Percentiles rank a stretch among this genome's conserved stretches.
Conservation (phyloP, 2,113 vertebrate species). For the Mellivora capensis region DNA sequence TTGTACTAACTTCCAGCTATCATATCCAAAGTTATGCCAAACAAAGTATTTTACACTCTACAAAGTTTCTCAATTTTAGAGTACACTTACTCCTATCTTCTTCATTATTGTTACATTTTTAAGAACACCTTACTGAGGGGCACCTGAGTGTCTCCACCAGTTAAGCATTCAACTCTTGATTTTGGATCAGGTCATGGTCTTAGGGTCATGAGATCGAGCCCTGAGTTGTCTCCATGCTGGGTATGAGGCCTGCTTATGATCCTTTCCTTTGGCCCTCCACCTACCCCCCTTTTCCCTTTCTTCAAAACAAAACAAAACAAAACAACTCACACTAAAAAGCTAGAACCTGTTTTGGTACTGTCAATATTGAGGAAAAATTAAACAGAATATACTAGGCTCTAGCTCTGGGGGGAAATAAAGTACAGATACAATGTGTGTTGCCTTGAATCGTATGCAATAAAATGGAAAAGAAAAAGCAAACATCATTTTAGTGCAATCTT, state of each 20-base stretch:
- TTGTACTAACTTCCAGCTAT: neutral
- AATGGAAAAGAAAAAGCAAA: constrained; percentile 8
- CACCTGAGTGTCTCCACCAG: neutral
- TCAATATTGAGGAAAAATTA: neutral
- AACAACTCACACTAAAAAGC: neutral
- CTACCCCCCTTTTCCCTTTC: neutral
- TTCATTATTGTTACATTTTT: neutral
- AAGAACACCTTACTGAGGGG: neutral
- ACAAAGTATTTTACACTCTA: neutral
- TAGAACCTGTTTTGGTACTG: neutral
- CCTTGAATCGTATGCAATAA: neutral
- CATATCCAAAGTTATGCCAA: neutral
- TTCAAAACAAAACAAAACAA: neutral
- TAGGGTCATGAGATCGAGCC: neutral
- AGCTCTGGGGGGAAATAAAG: neutral
- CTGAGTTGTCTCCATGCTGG: neutral
- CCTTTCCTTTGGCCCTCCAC: neutral
- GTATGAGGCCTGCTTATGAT: neutral
- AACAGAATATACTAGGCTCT: neutral
- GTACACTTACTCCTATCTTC: neutral
- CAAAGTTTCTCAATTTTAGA: neutral
- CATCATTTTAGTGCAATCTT: neutral
- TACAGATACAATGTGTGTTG: neutral
- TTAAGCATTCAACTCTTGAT: neutral
- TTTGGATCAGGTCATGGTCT: neutral